phyloP scores from a whole-genome alignment of 2,888 invertebrate species.

The Spodoptera picta region DNA sequence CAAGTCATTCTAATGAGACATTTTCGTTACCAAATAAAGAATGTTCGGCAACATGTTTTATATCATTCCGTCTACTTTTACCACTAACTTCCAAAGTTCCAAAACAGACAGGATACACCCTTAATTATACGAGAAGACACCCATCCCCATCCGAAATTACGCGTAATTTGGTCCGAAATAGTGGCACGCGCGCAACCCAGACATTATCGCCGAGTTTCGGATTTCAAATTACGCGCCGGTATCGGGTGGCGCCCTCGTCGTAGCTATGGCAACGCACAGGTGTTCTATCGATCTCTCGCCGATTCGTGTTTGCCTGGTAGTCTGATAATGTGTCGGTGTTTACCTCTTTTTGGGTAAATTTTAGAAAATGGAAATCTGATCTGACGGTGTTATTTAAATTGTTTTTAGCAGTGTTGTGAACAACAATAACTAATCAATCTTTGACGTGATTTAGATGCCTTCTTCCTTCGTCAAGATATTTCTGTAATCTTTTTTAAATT shows the following conservation, averaged over 20 bases:
- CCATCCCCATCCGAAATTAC: slow-evolving; percentile 76
- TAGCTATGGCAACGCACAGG: slow-evolving; percentile 85
- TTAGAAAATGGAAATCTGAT: neutral
- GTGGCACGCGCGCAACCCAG: slow-evolving; percentile 76
- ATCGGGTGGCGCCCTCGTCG: slow-evolving; percentile 85
- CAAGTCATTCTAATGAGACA: slow-evolving; percentile 24
- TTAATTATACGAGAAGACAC: slow-evolving; percentile 66
- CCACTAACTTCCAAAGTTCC: slow-evolving; percentile 47
- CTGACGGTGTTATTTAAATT: no score
- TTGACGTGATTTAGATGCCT: no score
- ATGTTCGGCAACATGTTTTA: slow-evolving; percentile 50
- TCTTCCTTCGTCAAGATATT: no score
- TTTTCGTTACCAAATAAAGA: slow-evolving; percentile 29
- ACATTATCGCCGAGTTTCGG: slow-evolving; percentile 85
- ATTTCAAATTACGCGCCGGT: slow-evolving; percentile 88
- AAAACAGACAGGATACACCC: slow-evolving; percentile 62
- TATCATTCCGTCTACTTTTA: slow-evolving; percentile 57
- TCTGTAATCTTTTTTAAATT: no score
- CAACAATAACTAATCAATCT: no score
- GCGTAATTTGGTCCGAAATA: slow-evolving; percentile 77
- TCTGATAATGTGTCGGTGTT: slow-evolving; percentile 43
- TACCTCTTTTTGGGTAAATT: slow-evolving; percentile 32
- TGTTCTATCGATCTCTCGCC: slow-evolving; percentile 82
- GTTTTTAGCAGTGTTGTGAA: no score
- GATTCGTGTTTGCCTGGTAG: slow-evolving; percentile 68